Evolutionary conservation across 2,888 invertebrate species (phyloP).

Genomic region (Thecocarcelia acutangulata): DNA sequence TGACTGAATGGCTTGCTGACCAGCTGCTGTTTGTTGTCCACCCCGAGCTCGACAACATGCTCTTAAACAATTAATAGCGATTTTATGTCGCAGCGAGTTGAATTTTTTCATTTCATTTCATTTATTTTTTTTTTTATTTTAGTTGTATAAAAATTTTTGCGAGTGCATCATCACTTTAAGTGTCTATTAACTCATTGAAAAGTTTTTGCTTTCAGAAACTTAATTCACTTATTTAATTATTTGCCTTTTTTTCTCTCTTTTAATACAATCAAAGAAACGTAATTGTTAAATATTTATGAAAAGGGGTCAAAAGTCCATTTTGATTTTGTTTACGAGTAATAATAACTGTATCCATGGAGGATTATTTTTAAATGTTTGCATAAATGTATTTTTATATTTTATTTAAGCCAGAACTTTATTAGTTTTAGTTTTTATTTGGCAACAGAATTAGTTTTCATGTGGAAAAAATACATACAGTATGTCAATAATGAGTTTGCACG

Average conservation of each 20-base stretch:
- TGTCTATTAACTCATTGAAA: constrained; percentile 41
- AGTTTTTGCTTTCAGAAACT: constrained; percentile 28
- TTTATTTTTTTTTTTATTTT: constrained; percentile 24
- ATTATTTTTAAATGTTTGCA: too few relatives aligned
- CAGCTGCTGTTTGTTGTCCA: constrained; percentile 1
- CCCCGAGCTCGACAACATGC: constrained; percentile 16
- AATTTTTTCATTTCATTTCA: constrained; percentile 9
- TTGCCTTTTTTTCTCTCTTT: background rate
- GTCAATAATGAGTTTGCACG: too few relatives aligned
- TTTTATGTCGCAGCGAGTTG: constrained; percentile 32
- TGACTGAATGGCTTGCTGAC: background rate
- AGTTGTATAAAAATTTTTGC: constrained; percentile 17
- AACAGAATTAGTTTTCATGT: too few relatives aligned
- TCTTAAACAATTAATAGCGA: constrained; percentile 60
- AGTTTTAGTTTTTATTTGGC: too few relatives aligned
- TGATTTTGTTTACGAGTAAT: too few relatives aligned
- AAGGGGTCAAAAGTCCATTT: background rate
- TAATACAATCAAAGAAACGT: background rate
- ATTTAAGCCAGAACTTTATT: too few relatives aligned
- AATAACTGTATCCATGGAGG: too few relatives aligned
- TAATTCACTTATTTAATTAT: constrained; percentile 26
- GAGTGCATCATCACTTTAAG: constrained; percentile 42
- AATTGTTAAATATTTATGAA: too few relatives aligned
- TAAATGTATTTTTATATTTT: too few relatives aligned
- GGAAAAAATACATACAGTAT: too few relatives aligned